Conservation (phyloP, 2,797 vertebrate species). For the Odontamblyopus rebecca region DNA sequence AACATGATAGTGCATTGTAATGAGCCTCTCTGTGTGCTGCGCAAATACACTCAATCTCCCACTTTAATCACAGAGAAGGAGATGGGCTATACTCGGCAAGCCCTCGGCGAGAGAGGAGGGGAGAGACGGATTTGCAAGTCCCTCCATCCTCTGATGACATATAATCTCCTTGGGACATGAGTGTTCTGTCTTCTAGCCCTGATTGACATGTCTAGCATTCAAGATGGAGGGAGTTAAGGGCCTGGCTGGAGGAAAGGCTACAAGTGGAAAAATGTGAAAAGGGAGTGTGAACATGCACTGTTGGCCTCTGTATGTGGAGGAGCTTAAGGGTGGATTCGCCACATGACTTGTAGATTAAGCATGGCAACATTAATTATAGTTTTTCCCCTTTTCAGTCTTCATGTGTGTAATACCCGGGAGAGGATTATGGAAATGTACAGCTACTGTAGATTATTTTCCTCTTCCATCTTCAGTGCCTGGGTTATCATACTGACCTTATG, state of each 20-base stretch:
- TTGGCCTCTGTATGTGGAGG: constrained; percentile 27
- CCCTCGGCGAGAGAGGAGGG: constrained; percentile 45
- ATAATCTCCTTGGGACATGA: constrained; percentile 79
- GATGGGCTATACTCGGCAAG: constrained; percentile 58
- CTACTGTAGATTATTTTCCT: neutral
- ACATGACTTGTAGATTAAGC: constrained; percentile 6
- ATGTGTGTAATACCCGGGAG: neutral
- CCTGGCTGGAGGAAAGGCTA: constrained; percentile 45
- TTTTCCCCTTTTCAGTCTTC: neutral
- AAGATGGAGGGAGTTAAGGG: constrained; percentile 42
- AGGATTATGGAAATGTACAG: constrained; percentile 8
- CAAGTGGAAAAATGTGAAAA: constrained; percentile 31
- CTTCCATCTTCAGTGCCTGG: neutral
- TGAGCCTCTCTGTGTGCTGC: constrained; percentile 68
- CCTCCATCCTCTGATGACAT: constrained; percentile 76
- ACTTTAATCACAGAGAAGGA: constrained; percentile 78
- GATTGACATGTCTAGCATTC: constrained; percentile 73
- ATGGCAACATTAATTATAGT: neutral
- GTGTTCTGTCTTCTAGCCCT: constrained; percentile 67
- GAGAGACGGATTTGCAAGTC: constrained; percentile 72
- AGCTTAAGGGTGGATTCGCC: constrained; percentile 28
- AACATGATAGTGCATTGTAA: constrained; percentile 80
- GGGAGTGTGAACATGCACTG: constrained; percentile 35
- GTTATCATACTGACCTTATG: neutral
- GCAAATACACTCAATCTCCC: constrained; percentile 73